A percentile compares a stretch with the other conserved stretches of the same genome.
Evolutionary conservation across 2,888 invertebrate genomes (phyloP).

Genomic region (Ormyrus thymus): DNA sequence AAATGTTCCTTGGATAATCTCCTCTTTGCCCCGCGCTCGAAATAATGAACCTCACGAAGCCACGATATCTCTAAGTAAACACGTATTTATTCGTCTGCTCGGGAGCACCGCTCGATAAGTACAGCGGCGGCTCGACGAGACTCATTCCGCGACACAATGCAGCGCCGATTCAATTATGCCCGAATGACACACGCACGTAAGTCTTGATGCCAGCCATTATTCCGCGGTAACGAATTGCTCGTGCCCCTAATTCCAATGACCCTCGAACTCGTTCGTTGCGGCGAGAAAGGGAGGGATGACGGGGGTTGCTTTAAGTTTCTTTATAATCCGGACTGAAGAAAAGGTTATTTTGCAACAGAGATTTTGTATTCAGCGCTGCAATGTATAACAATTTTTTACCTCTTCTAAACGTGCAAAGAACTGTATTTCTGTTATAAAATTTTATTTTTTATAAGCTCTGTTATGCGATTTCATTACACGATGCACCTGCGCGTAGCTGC

Average conservation of each 20-base stretch:
- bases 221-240: background rate
- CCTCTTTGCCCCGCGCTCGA: background rate
- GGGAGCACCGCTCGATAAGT: background rate
- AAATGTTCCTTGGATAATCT: conserved; percentile 38
- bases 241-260: background rate
- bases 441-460: too few relatives aligned
- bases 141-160: conserved; percentile 69
- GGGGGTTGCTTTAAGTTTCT: conserved; percentile 43
- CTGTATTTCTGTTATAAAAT: too few relatives aligned
- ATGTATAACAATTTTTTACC: too few relatives aligned
- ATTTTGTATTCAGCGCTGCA: too few relatives aligned
- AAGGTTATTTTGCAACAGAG: too few relatives aligned
- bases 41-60: conserved; percentile 1
- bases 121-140: conserved; percentile 58
- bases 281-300: background rate
- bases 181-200: conserved; percentile 52
- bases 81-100: background rate
- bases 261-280: conserved; percentile 10
- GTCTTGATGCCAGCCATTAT: too few relatives aligned
- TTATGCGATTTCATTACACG: too few relatives aligned
- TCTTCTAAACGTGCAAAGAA: too few relatives aligned
- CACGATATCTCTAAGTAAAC: background rate
- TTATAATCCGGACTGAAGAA: too few relatives aligned
- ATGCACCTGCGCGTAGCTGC: too few relatives aligned
- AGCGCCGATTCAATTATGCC: conserved; percentile 70